Percentiles rank a stretch among this genome's conserved stretches.
Conservation (phyloP, 2,113 vertebrate species). For the Xiphorhynchus elegans region DNA sequence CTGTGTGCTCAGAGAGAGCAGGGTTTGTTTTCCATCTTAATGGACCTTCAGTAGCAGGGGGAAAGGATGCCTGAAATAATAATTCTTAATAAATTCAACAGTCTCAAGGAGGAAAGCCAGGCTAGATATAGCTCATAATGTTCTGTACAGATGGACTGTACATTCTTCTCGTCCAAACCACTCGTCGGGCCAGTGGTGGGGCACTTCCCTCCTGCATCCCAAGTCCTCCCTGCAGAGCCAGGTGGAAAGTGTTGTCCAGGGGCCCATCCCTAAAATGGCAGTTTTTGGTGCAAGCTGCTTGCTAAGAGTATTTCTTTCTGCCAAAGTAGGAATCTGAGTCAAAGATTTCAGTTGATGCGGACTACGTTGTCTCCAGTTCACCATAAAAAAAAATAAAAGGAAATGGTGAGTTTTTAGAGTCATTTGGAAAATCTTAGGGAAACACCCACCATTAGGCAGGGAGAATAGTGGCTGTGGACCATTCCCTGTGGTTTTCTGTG, state of each 20-base stretch:
- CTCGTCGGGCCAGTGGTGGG: fast-evolving
- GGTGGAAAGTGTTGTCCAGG: not conserved
- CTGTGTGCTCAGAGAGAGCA: not conserved
- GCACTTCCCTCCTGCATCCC: not conserved
- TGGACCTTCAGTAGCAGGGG: conserved; percentile 10
- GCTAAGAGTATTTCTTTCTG: not conserved
- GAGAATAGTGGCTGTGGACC: not conserved
- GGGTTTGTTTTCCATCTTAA: conserved; percentile 35
- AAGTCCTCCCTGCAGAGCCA: not conserved
- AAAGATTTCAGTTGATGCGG: not conserved
- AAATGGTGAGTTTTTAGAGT: not conserved
- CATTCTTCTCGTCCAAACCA: not conserved
- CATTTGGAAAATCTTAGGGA: not conserved
- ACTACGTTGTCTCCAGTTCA: not conserved
- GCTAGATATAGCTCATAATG: not conserved
- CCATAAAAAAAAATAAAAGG: not conserved
- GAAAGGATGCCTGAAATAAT: conserved; percentile 52
- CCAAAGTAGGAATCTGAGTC: not conserved
- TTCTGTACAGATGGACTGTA: not conserved
- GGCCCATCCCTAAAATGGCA: not conserved
- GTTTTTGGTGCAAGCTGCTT: not conserved
- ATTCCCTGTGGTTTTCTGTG: not conserved
- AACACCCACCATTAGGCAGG: not conserved
- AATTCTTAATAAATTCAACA: conserved; percentile 13
- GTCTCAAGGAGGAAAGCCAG: not conserved